A percentile compares a stretch with the other conserved stretches of the same genome.
phyloP scores from a whole-genome alignment of 2,113 vertebrate species.

The Pitta sordida region DNA sequence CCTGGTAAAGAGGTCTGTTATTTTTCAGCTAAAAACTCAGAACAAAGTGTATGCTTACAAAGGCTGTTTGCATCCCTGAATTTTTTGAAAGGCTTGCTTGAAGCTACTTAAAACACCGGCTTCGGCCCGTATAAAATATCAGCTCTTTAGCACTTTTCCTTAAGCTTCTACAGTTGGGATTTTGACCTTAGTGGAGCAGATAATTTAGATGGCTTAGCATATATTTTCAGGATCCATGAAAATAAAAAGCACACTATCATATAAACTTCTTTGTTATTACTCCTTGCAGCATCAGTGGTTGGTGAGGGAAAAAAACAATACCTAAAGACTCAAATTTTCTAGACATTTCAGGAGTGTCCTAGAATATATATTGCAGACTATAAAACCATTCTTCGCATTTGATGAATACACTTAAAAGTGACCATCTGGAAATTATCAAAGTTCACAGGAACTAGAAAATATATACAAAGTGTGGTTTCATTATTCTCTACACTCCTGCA shows the following conservation, averaged over 20 bases:
- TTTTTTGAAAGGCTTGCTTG: background rate
- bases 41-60: background rate
- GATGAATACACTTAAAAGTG: background rate
- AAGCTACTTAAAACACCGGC: background rate
- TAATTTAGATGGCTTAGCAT: background rate
- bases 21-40: background rate
- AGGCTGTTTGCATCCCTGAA: background rate
- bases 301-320: background rate
- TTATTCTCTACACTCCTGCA: background rate
- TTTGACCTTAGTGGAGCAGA: background rate
- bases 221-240: background rate
- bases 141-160: background rate
- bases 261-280: background rate
- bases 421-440: constrained; percentile 62
- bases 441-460: constrained; percentile 32
- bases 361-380: background rate
- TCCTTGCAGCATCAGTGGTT: background rate
- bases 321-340: background rate
- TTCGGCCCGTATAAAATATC: background rate
- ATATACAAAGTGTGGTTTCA: constrained; percentile 9
- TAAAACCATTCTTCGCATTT: background rate
- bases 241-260: background rate
- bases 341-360: background rate
- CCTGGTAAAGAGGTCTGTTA: background rate
- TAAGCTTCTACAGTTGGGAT: constrained; percentile 23